These are phyloP conservation scores for Plusia festucae DNA, from an alignment of 2,888 invertebrate species.

Conservation along the genomic window DNA sequence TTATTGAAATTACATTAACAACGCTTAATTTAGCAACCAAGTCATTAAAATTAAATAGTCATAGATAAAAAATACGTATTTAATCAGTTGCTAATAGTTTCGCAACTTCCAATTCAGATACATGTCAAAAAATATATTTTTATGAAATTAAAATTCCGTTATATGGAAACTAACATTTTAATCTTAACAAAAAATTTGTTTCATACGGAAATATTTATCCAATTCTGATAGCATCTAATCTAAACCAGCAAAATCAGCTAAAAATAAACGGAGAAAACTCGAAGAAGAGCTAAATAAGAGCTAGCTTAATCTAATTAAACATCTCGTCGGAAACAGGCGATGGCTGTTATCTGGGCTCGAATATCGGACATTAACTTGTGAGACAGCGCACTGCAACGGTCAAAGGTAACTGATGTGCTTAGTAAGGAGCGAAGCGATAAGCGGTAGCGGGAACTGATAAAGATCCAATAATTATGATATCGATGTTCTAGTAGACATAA, in stretches of 20 bases:
- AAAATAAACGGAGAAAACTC: conserved; percentile 49
- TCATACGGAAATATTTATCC: not conserved
- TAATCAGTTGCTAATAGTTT: not conserved
- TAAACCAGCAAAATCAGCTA: conserved; percentile 33
- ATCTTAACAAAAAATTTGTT: not conserved
- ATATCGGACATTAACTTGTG: conserved; percentile 77
- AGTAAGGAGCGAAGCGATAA: conserved; percentile 61
- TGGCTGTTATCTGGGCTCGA: conserved; percentile 72
- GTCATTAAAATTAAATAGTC: not conserved
- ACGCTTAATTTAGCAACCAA: not conserved
- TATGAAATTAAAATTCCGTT: not conserved
- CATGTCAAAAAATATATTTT: not conserved
- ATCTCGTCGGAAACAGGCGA: conserved; percentile 72
- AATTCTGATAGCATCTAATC: conserved; percentile 12
- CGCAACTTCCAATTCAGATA: not conserved
- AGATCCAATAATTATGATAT: not conserved
- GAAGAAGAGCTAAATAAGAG: conserved; percentile 55
- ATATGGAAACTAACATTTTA: not conserved
- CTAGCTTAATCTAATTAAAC: conserved; percentile 79
- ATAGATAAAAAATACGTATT: not conserved
- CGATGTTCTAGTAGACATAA: no score
- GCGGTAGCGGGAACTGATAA: conserved; percentile 27
- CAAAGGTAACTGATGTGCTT: conserved; percentile 68
- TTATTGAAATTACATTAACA: conserved; percentile 6
- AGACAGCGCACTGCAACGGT: conserved; percentile 70